These are phyloP conservation scores for Mirounga angustirostris DNA, from an alignment of 2,113 vertebrate genomes.

Conservation along the genomic window DNA sequence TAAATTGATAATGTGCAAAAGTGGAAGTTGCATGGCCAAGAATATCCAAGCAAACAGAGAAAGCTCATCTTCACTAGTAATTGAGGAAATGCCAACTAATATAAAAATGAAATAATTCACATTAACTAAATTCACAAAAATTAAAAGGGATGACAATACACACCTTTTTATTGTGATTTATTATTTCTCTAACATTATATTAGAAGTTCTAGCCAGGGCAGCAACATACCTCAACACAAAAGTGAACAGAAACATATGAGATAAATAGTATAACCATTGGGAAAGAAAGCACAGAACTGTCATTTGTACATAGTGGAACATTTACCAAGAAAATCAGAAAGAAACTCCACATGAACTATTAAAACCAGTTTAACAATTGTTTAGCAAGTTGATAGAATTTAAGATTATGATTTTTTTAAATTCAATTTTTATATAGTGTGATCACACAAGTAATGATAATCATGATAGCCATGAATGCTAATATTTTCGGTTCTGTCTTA, in stretches of 20 bases:
- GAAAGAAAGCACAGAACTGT: background rate
- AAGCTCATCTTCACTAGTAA: background rate
- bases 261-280: background rate
- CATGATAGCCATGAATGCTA: background rate
- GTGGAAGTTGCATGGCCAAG: background rate
- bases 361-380: background rate
- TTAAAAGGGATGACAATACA: background rate
- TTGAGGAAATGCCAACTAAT: background rate
- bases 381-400: background rate
- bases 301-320: background rate
- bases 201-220: background rate
- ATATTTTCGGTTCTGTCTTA: background rate
- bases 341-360: background rate
- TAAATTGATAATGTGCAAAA: background rate
- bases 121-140: background rate
- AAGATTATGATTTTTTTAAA: background rate
- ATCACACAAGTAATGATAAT: background rate
- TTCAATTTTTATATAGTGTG: background rate
- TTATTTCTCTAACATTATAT: slow-evolving; percentile 42
- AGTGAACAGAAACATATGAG: background rate
- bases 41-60: background rate
- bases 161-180: background rate
- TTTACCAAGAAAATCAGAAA: background rate
- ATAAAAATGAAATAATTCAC: background rate
- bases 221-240: background rate